Evolutionary conservation across 1,140 invertebrate species (phyloP), one percentile per base, ranked within the genome.

Genomic region (Drosophila oshimai): DNA sequence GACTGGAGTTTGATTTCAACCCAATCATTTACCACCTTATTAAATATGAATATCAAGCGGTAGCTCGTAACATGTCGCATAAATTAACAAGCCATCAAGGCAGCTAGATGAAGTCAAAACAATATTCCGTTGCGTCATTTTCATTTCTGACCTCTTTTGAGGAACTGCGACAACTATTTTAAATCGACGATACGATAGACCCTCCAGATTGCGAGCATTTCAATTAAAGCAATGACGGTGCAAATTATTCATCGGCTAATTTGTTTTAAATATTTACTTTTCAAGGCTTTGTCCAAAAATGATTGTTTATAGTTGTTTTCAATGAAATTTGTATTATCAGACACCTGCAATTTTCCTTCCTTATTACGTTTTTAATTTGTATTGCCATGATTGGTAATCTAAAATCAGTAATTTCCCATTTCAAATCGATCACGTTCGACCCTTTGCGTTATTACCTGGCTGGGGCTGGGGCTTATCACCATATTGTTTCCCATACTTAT

Each of bases 71-170:
- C 46, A 20, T 72, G 68, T 61, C 54, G 68, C 41, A 72, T 72
- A 71, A 72, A 72, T 61, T 72, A 72, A 61, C 60, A 70, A 61
- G 45, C 33, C 37, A 61, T 72, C 12, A 50, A 3, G n/a, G 9
- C 18, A 18, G 17, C 2, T 2, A 39, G 64, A 31, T 17, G 34
- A 46, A 31, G 44, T 50, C 24, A 45, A 71, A 39, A 31, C 34
- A 61, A 24, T 39, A 60, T 39, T 45, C 15, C 13, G 22, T 71
- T 71, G 45, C 68, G 54, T 71, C 65, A 71, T 6, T 26, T 12
- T 31, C 7, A 60, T 44, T 31, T 29, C 41, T 69, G 64, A 44
- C 65, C 64, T 31, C 49, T 45, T 69, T 57, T 15, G n/a, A 65
- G 26, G 9, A 10, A 34, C 17, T 60, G 1, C 13, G 24, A 18